These are phyloP conservation scores for Emys orbicularis DNA, from an alignment of 2,797 vertebrate species.

Conservation along the genomic window DNA sequence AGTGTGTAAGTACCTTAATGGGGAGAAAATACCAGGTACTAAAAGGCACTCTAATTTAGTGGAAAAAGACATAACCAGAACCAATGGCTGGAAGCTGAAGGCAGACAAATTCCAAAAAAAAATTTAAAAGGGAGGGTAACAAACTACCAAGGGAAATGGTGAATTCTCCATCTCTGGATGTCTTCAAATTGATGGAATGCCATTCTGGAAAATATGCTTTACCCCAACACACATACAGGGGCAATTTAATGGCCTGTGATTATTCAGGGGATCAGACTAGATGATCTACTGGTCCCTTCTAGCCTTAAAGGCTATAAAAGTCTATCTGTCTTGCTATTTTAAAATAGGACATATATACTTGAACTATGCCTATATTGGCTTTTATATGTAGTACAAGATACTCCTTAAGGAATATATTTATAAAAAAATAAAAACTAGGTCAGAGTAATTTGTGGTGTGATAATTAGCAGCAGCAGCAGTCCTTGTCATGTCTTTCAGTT, in stretches of 20 bases:
- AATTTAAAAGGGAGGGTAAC: background rate
- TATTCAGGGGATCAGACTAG: background rate
- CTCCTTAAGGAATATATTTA: background rate
- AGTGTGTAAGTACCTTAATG: background rate
- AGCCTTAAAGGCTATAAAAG: background rate
- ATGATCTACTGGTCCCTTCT: background rate
- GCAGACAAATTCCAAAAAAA: background rate
- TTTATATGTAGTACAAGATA: background rate
- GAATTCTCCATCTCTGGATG: background rate
- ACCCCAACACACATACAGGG: background rate
- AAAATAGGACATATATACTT: background rate
- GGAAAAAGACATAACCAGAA: background rate
- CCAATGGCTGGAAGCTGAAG: background rate
- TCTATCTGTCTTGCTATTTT: background rate
- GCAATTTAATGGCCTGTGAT: background rate
- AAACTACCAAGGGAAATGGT: background rate
- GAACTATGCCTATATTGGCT: background rate
- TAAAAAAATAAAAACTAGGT: background rate
- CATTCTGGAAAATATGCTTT: background rate
- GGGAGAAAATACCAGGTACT: background rate
- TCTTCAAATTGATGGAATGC: background rate
- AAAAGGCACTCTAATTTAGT: background rate
- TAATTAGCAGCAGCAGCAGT: background rate
- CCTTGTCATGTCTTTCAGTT: background rate
- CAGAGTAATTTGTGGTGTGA: background rate